phyloP scores from a whole-genome alignment of 2,797 vertebrate species.

The Phyllotis vaccarum region DNA sequence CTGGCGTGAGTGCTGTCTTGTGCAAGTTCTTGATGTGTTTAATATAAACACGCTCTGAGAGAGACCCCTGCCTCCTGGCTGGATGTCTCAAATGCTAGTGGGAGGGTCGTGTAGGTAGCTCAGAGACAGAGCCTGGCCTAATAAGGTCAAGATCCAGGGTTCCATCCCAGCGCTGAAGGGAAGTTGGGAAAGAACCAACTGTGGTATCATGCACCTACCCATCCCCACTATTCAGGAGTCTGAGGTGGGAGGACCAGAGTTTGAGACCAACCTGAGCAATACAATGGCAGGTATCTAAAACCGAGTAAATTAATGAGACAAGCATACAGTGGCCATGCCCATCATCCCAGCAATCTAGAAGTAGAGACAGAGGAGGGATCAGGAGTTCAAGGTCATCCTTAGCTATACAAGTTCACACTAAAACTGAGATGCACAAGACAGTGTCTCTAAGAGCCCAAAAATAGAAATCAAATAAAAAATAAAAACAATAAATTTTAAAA shows the following conservation, averaged over 20 bases:
- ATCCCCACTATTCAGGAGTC: neutral
- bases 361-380: neutral
- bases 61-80: neutral
- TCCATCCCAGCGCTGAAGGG: neutral
- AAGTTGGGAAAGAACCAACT: neutral
- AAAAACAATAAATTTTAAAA: neutral
- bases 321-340: accelerated
- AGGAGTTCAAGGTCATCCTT: neutral
- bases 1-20: neutral
- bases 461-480: neutral
- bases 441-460: neutral
- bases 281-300: neutral
- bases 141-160: neutral
- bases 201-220: neutral
- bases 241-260: neutral
- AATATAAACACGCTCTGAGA: neutral
- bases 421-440: too few species aligned
- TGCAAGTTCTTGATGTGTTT: neutral
- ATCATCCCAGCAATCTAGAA: neutral
- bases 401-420: neutral
- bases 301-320: neutral
- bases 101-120: neutral
- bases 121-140: neutral
- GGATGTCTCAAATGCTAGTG: neutral
- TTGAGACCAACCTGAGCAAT: neutral